These are phyloP conservation scores for Sebastes goodei DNA, from an alignment of 2,797 vertebrate species.

Conservation along the genomic window DNA sequence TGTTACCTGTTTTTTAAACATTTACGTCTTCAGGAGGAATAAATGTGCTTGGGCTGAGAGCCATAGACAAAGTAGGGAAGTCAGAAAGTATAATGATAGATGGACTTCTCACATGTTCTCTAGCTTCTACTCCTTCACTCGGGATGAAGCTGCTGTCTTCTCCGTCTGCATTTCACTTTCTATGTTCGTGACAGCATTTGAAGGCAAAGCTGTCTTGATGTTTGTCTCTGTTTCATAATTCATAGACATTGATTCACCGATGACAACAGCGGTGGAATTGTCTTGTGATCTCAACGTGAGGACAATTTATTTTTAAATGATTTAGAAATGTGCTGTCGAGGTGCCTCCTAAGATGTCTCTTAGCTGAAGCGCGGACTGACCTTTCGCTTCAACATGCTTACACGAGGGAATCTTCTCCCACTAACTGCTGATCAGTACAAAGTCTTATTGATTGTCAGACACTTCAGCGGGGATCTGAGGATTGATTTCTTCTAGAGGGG, in stretches of 20 bases:
- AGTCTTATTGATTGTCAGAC: constrained; percentile 62
- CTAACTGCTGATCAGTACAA: constrained; percentile 65
- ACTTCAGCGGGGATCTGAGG: constrained; percentile 26
- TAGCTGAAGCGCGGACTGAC: constrained; percentile 55
- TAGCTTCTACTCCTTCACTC: neutral
- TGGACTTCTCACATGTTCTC: neutral
- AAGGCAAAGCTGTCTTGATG: constrained; percentile 7
- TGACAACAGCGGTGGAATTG: constrained; percentile 4
- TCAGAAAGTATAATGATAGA: too few relatives aligned
- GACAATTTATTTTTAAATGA: constrained; percentile 48
- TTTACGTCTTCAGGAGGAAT: too few relatives aligned
- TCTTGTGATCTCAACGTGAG: constrained; percentile 50
- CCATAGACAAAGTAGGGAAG: too few relatives aligned
- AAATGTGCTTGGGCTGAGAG: too few relatives aligned
- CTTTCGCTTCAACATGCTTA: constrained; percentile 64
- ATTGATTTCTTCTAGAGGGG: constrained; percentile 50
- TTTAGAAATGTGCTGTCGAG: constrained; percentile 31
- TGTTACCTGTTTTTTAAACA: too few relatives aligned
- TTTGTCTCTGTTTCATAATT: constrained; percentile 51
- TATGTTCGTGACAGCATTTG: constrained; percentile 5
- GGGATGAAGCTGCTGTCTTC: neutral
- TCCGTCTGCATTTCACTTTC: neutral
- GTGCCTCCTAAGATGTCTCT: constrained; percentile 26
- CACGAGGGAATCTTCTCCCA: constrained; percentile 47
- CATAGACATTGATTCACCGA: constrained; percentile 43